These are phyloP conservation scores for Catagonus wagneri DNA, from an alignment of 2,113 vertebrate genomes.

Conservation along the genomic window DNA sequence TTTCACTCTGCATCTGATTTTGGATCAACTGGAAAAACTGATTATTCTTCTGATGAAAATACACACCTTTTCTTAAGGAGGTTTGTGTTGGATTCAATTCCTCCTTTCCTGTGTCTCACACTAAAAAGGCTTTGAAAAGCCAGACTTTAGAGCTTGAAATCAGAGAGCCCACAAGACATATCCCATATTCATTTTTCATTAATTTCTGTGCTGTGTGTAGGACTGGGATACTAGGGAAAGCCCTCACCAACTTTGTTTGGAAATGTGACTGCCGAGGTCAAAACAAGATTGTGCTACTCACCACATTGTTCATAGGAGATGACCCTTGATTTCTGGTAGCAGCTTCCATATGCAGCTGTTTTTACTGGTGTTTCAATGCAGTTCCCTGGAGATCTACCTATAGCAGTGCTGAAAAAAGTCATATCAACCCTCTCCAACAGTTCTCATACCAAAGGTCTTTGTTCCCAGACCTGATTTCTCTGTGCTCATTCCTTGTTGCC, in stretches of 20 bases:
- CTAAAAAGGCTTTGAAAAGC: neutral
- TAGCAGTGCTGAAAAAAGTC: neutral
- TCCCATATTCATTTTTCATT: neutral
- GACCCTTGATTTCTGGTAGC: neutral
- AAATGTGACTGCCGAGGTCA: neutral
- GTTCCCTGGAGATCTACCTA: neutral
- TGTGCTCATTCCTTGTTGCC: neutral
- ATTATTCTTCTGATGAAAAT: slow-evolving; percentile 55
- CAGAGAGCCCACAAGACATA: fast-evolving
- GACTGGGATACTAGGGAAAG: neutral
- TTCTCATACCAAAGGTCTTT: neutral
- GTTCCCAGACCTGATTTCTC: neutral
- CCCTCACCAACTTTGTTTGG: neutral
- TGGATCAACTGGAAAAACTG: slow-evolving; percentile 26
- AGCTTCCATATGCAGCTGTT: neutral
- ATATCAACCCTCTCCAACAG: neutral
- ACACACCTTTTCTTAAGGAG: slow-evolving; percentile 47
- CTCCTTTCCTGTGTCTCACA: neutral
- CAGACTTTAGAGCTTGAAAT: neutral
- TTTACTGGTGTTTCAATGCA: neutral
- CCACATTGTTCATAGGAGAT: neutral
- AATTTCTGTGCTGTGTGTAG: slow-evolving; percentile 3
- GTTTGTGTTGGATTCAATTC: neutral
- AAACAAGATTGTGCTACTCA: neutral
- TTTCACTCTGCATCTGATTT: slow-evolving; percentile 49